phyloP scores from a whole-genome alignment of 30 jellyfish, hydroid and myxozoan genomes.

The Pseudorhiza aurosa region DNA sequence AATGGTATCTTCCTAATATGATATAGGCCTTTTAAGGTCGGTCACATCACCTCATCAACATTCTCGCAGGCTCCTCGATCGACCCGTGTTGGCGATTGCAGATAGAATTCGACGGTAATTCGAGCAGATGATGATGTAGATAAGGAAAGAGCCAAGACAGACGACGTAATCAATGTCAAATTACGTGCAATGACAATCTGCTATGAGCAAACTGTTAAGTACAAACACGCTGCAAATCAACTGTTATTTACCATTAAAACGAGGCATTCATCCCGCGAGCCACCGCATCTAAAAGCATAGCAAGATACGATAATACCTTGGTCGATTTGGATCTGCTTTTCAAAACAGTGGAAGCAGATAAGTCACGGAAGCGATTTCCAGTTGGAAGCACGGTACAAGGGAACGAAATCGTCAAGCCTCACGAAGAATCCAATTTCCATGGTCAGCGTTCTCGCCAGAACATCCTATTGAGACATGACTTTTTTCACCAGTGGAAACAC shows the following conservation, averaged over 20 bases:
- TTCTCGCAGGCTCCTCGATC: neutral
- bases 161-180: conserved; percentile 5
- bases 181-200: neutral
- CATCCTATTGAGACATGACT: too few relatives aligned
- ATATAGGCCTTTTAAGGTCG: too few relatives aligned
- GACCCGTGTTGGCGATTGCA: conserved; percentile 1
- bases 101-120: neutral
- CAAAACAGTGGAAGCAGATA: neutral
- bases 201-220: conserved; percentile 16
- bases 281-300: neutral
- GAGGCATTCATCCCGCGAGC: too few relatives aligned
- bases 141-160: neutral
- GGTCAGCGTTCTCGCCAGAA: too few relatives aligned
- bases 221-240: conserved; percentile 4
- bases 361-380: neutral
- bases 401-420: neutral
- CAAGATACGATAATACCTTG: neutral
- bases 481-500: too few relatives aligned
- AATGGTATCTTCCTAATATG: too few relatives aligned
- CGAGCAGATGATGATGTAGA: neutral
- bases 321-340: neutral
- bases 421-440: too few relatives aligned
- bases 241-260: conserved; percentile 22
- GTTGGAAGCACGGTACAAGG: neutral
- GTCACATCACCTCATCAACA: conserved; percentile 24